Evolutionary conservation across 2,888 invertebrate genomes (phyloP), one percentile per base, ranked within the genome.

Genomic region (Leucozona laternaria): DNA sequence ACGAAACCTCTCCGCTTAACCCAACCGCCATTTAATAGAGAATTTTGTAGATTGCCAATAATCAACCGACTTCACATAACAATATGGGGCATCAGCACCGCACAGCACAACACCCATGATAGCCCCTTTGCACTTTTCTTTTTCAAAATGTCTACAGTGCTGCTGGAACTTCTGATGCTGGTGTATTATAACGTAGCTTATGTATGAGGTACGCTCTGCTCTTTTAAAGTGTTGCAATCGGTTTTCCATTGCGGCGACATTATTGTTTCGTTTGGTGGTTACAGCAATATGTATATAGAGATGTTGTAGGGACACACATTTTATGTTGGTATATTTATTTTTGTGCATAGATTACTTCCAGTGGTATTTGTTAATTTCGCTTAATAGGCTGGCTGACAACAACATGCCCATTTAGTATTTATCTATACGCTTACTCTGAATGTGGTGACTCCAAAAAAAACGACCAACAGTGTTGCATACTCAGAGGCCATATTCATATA

Each of bases 181-280:
- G 62, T 4, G n/a, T n/a, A n/a, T 17, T 28, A 28, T 28, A 31
- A 31, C 31, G 8, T 31, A 31, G 28, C 28, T 7, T 31, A 6
- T 6, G 31, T 31, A 25, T 25, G 8, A 15, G 25, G 6, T 25
- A 53, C 25, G 5, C 7, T 25, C 4, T 22, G 20, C 62, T 62
- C 60, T 85, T 64, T 64, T 48, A 73, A 62, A 85, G 85, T 85
- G 85, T 78, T 81, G 78, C 81, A 86, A 86, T 86, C 58, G 78
- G 85, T 81, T 86, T 73, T 81, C 85, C 80, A 86, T 86, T 86
- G 85, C 81, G 85, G 85, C 78, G 85, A 81, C 81, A 86, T 86
- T 81, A 86, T 86, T 86, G 85, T 86, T 86, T 81, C 81, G 81
- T 81, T 86, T 86, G 70, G 85, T 55, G 85, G 85, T 81, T 81